These are phyloP conservation scores for Alca torda DNA, from an alignment of 2,797 vertebrate species.

Conservation along the genomic window DNA sequence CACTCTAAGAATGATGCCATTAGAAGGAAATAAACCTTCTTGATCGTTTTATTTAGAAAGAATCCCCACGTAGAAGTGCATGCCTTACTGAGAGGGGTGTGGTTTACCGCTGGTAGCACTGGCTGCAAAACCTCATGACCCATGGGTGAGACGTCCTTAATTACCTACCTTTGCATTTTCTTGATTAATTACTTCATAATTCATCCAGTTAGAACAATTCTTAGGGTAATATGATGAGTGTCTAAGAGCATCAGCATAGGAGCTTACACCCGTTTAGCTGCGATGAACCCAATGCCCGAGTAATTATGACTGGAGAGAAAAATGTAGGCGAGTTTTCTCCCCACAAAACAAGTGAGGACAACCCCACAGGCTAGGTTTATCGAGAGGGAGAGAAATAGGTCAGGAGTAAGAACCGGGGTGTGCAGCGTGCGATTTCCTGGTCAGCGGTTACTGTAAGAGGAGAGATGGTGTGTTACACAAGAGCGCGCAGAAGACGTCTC, in stretches of 20 bases:
- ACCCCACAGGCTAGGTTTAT: background rate
- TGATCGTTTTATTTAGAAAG: background rate
- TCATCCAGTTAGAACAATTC: background rate
- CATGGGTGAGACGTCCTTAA: background rate
- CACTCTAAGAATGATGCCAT: constrained; percentile 20
- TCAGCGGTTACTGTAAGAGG: constrained; percentile 15
- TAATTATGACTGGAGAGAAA: background rate
- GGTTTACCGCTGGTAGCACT: background rate
- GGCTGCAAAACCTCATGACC: background rate
- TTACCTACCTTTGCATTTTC: background rate
- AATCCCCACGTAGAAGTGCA: fast-evolving
- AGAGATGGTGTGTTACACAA: background rate
- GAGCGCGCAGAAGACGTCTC: background rate
- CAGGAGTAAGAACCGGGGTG: background rate
- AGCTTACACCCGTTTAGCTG: fast-evolving
- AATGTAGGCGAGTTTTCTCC: background rate
- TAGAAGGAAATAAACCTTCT: background rate
- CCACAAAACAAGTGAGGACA: background rate
- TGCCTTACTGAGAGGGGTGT: background rate
- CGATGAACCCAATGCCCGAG: fast-evolving
- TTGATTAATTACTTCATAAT: background rate
- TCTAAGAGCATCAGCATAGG: background rate
- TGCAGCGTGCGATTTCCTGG: background rate
- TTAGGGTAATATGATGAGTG: background rate
- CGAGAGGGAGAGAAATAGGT: constrained; percentile 37